Evolutionary conservation across 2,113 vertebrate species (phyloP), one percentile per base, ranked within the genome.

Genomic region (Brachyhypopomus occidentalis): DNA sequence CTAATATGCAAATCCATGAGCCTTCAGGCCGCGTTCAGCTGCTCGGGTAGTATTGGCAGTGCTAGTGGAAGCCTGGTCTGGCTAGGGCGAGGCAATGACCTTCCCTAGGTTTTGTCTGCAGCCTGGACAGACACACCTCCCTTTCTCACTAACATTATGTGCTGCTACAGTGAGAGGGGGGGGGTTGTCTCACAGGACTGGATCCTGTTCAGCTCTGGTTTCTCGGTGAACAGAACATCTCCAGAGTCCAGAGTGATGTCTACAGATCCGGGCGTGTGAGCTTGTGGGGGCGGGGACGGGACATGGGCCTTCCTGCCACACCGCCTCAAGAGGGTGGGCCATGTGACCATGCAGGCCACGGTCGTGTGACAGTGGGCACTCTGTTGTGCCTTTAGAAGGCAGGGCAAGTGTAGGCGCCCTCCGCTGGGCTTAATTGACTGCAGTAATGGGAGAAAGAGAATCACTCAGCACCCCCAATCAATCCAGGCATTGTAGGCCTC

Each of bases 401-500:
- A 77, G 62, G 25, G 77, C 67, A 63, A 73, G 25, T 45, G 64
- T 60, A 70, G 63, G 41, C 12, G 38, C 60, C 75, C 48, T 63
- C 56, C 23, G 34, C 45, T 56, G 67, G 64, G 77, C 55, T 73
- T 77, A 82, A 77, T 72, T 84, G 83, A 81, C 70, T 85, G 79
- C 48, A 72, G 72, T 70, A 85, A 80, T 72, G 45, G 77, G 48
- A 64, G 72, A 58, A 69, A 78, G 75, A 67, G 19, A 77, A 86
- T 73, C 79, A 72, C 78, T 73, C 75, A 75, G 81, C 38, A 58
- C 73, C 71, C 70, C 79, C 48, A 88, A 89, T 92, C 90, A 90
- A 91, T 91, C 88, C 88, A 89, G 85, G 88, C 86, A 91, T 90
- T 93, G 89, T 90, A 79, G 83, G 84, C 80, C 80, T 86, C 84